Evolutionary conservation across 2,888 invertebrate species (phyloP).

Genomic region (Melanostoma scalare): DNA sequence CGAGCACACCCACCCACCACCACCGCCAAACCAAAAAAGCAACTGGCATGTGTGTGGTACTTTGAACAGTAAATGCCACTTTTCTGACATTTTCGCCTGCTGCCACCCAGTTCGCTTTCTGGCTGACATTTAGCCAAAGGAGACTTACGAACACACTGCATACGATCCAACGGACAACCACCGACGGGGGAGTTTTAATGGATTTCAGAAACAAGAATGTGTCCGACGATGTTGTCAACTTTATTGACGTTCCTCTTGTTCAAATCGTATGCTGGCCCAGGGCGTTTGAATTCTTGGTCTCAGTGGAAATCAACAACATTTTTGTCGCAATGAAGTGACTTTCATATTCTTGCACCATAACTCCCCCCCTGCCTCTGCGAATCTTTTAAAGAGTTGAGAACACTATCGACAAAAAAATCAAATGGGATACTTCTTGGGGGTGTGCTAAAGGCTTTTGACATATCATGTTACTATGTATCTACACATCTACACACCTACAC

Average conservation of each 20-base stretch:
- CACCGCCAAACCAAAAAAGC: too few relatives aligned
- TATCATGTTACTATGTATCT: slow-evolving; percentile 17
- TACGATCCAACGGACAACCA: neutral
- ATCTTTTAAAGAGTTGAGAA: neutral
- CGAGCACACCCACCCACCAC: too few relatives aligned
- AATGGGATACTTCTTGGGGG: slow-evolving; percentile 10
- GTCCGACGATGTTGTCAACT: slow-evolving; percentile 66
- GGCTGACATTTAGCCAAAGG: slow-evolving; percentile 39
- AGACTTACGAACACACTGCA: slow-evolving; percentile 20
- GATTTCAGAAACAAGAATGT: slow-evolving; percentile 70
- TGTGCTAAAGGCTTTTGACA: slow-evolving; percentile 19
- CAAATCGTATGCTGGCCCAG: slow-evolving; percentile 48
- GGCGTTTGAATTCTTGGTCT: slow-evolving; percentile 31
- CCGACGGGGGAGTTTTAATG: slow-evolving; percentile 53
- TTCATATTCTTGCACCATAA: slow-evolving; percentile 47
- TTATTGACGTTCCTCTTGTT: slow-evolving; percentile 69
- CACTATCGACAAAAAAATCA: slow-evolving; percentile 23
- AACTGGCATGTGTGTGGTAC: slow-evolving; percentile 36
- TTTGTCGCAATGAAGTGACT: slow-evolving; percentile 55
- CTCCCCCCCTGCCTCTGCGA: neutral
- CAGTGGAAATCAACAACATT: slow-evolving; percentile 59
- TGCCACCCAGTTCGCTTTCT: slow-evolving; percentile 20
- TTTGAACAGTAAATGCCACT: slow-evolving; percentile 42
- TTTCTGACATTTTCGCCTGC: slow-evolving; percentile 23
- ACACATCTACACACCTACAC: neutral